Conservation (phyloP, 1,140 invertebrate species). For the Polypedilum vanderplanki region DNA sequence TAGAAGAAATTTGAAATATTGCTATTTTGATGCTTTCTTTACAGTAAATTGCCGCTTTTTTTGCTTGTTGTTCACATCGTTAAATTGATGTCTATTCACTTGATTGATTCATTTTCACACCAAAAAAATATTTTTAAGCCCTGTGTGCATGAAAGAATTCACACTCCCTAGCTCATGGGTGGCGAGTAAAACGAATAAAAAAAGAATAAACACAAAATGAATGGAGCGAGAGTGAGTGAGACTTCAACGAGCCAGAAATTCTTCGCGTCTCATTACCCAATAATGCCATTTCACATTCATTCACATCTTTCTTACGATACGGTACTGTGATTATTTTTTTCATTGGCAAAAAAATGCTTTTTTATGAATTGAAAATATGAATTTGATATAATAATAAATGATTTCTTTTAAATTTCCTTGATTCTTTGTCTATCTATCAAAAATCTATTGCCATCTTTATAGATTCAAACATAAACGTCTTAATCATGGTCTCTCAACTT, state of each 20-base stretch:
- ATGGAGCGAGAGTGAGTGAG: background rate
- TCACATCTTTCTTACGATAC: background rate
- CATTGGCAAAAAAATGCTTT: background rate
- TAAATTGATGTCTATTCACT: constrained; percentile 7
- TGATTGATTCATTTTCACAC: constrained; percentile 28
- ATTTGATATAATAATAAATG: constrained; percentile 20
- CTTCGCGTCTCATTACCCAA: constrained; percentile 21
- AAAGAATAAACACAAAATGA: background rate
- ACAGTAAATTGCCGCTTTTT: too few species aligned
- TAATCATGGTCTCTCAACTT: constrained; percentile 23
- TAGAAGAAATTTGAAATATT: background rate
- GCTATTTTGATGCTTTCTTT: background rate
- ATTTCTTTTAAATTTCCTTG: background rate
- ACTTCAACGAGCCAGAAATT: constrained; percentile 21
- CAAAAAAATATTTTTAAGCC: background rate
- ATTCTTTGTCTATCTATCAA: too few species aligned
- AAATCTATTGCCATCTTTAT: too few species aligned
- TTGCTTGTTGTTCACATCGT: background rate
- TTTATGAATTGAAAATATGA: constrained; percentile 19
- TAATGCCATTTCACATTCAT: constrained; percentile 18
- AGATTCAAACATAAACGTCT: constrained; percentile 5
- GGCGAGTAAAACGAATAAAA: too few species aligned
- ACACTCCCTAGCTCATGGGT: too few species aligned
- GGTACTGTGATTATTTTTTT: background rate
- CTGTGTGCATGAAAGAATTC: too few species aligned